These are phyloP conservation scores for Sciurus vulgaris DNA, from an alignment of 2,797 vertebrate genomes.

Conservation along the genomic window DNA sequence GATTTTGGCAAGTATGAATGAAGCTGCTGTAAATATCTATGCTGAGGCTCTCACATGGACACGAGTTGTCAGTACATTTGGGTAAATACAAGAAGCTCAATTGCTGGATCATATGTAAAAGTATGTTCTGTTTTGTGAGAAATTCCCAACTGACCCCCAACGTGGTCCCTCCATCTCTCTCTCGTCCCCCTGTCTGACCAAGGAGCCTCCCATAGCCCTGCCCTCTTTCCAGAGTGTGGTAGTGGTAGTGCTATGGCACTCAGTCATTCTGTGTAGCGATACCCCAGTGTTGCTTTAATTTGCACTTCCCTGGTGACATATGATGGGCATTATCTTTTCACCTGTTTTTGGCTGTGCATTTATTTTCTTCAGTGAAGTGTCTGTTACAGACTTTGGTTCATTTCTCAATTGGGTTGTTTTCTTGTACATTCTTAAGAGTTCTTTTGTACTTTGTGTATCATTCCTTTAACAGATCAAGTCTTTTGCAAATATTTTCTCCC, in stretches of 20 bases:
- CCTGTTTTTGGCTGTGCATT: background rate
- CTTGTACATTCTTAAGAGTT: background rate
- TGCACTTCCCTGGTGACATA: background rate
- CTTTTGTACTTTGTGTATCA: background rate
- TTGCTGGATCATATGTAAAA: background rate
- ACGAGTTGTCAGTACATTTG: background rate
- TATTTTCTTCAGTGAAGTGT: background rate
- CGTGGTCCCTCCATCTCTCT: background rate
- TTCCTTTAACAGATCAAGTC: background rate
- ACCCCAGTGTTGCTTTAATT: background rate
- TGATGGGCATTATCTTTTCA: background rate
- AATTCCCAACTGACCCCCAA: background rate
- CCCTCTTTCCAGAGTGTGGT: background rate
- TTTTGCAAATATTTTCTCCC: background rate
- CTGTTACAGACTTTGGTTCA: background rate
- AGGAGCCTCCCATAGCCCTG: accelerated
- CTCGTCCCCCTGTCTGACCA: background rate
- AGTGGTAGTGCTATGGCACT: no score
- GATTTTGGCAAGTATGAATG: background rate
- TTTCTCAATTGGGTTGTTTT: background rate
- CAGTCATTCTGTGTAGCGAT: no score
- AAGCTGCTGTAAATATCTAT: background rate
- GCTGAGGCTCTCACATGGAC: background rate
- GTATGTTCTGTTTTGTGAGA: background rate
- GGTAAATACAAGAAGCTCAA: background rate